Evolutionary conservation across 1,140 invertebrate species (phyloP).

Genomic region (Paraescarpia echinospica): DNA sequence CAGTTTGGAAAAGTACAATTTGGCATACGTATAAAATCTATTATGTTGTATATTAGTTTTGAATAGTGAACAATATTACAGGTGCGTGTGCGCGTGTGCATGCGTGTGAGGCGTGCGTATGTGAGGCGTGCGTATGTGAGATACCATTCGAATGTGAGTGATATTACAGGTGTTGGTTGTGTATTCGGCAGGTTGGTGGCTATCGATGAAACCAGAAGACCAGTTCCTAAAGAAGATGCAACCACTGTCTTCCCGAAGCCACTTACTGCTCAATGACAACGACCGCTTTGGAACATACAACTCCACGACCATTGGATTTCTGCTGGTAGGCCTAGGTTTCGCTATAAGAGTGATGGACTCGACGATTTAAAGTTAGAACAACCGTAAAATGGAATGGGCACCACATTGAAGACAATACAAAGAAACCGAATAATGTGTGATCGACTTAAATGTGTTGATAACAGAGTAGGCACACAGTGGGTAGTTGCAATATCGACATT

Average conservation of each 20-base stretch:
- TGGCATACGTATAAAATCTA: too few relatives aligned
- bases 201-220: slow-evolving; percentile 49
- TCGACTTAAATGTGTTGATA: not conserved
- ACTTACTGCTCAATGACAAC: slow-evolving; percentile 27
- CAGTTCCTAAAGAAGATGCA: slow-evolving; percentile 48
- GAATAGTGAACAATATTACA: not conserved
- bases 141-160: not conserved
- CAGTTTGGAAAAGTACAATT: too few relatives aligned
- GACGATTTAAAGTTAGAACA: not conserved
- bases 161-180: slow-evolving; percentile 12
- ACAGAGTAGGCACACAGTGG: too few relatives aligned
- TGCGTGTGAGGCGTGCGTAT: too few relatives aligned
- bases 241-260: slow-evolving; percentile 36
- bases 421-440: not conserved
- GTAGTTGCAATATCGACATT: not conserved
- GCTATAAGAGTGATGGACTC: not conserved
- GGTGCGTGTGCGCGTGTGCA: not conserved
- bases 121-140: not conserved
- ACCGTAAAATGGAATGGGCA: not conserved
- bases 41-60: too few relatives aligned
- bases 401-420: not conserved
- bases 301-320: slow-evolving; percentile 47
- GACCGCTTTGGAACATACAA: slow-evolving; percentile 45
- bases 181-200: slow-evolving; percentile 50
- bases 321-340: slow-evolving; percentile 34